These are phyloP conservation scores for Apis florea DNA, from an alignment of 1,140 invertebrate species.

Conservation along the genomic window DNA sequence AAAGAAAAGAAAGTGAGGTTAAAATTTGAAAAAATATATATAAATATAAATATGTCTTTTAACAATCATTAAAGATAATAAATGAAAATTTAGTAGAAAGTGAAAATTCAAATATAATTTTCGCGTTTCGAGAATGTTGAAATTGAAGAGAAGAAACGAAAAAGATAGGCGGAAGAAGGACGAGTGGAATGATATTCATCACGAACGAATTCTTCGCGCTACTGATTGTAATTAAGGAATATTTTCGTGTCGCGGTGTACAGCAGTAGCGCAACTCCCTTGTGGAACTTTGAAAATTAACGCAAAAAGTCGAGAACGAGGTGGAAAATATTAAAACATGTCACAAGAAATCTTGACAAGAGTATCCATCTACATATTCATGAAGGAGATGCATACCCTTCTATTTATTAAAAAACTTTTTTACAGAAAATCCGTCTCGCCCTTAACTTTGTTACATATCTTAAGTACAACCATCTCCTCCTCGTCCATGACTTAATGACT, in stretches of 20 bases:
- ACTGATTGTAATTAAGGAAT: not conserved
- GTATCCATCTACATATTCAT: conserved; percentile 14
- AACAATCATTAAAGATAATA: too few relatives aligned
- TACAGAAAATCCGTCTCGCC: not conserved
- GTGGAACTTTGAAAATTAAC: not conserved
- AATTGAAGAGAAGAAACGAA: too few relatives aligned
- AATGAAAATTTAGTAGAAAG: too few relatives aligned
- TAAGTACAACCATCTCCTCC: not conserved
- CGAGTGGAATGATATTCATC: not conserved
- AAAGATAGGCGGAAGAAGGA: too few relatives aligned
- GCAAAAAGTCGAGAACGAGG: not conserved
- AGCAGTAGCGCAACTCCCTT: too few relatives aligned
- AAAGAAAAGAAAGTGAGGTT: too few relatives aligned
- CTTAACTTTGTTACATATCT: not conserved
- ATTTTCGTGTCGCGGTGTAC: not conserved
- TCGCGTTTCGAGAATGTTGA: too few relatives aligned
- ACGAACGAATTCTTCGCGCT: not conserved
- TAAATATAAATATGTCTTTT: too few relatives aligned
- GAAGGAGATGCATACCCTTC: not conserved
- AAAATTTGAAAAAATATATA: too few relatives aligned
- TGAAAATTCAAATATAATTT: too few relatives aligned
- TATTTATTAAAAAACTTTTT: conserved; percentile 21
- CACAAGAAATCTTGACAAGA: not conserved
- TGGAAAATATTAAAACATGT: not conserved
- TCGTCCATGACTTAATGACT: too few relatives aligned